Percentiles rank a stretch among this genome's conserved stretches.
These are phyloP conservation scores for Branchinecta lynchi DNA, from an alignment of 1,140 invertebrate genomes.

Conservation along the genomic window DNA sequence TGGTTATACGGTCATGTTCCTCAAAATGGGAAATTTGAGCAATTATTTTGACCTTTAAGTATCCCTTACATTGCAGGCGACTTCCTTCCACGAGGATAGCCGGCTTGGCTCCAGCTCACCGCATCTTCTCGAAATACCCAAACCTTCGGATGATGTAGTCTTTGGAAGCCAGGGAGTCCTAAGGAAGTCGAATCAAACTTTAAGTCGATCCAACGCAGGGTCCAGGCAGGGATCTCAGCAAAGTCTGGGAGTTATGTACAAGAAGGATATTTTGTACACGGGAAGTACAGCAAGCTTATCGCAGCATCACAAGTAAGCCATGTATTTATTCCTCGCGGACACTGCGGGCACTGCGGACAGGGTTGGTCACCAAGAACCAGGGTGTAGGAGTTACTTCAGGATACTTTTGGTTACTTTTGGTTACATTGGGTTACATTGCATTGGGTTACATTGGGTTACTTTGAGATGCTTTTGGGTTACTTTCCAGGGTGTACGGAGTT, in stretches of 20 bases:
- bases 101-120: constrained; percentile 25
- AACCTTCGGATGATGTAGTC: constrained; percentile 1
- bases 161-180: constrained; percentile 24
- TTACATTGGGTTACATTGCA: too few relatives aligned
- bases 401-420: too few relatives aligned
- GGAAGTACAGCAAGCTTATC: constrained; percentile 54
- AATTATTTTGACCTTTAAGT: too few relatives aligned
- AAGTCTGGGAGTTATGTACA: constrained; percentile 48
- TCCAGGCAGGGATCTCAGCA: constrained; percentile 13
- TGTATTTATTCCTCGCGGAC: background rate
- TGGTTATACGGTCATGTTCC: too few relatives aligned
- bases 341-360: too few relatives aligned
- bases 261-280: constrained; percentile 73
- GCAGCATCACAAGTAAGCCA: constrained; percentile 30
- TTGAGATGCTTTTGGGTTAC: too few relatives aligned
- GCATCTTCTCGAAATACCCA: constrained; percentile 21
- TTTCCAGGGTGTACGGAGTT: too few relatives aligned
- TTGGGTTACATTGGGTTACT: too few relatives aligned
- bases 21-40: too few relatives aligned
- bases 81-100: background rate
- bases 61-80: background rate
- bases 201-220: constrained; percentile 18
- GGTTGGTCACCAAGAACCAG: too few relatives aligned
- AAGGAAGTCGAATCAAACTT: constrained; percentile 14
- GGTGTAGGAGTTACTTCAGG: too few relatives aligned